Base-by-base conservation (phyloP, 2,888 invertebrate species). In the Andrena bucephala region DNA sequence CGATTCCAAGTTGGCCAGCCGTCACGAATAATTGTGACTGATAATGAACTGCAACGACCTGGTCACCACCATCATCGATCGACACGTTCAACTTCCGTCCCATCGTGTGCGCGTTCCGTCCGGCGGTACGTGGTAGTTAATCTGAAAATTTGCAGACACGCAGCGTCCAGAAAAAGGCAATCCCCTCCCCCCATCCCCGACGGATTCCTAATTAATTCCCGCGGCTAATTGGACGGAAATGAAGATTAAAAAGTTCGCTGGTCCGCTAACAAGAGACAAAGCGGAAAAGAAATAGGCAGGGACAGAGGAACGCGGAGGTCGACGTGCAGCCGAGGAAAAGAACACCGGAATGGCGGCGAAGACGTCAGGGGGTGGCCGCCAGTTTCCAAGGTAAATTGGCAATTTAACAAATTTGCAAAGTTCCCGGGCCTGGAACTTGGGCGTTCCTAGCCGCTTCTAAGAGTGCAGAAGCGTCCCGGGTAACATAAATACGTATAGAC, bases 381-480 rank as follows among this genome's bases (percentile, higher is more conserved):
- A 91, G 92, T 92, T 93, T 91, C 89, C 90, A 92, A 92, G 92
- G 92, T 93, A 93, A 93, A 93, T 93, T 93, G 92, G 90, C 91
- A 93, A 93, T 93, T 93, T 93, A 93, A 93, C 92, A 93, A 93
- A 93, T 93, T 93, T 93, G 87, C 92, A 91, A 93, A 93, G 90
- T 93, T 93, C 86, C 86, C 81, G 81, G 81, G 86, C 50, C 83
- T 42, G 87, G 91, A 93, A 92, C 91, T 93, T 91, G 80, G 87
- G 78, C 86, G 84, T 84, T 83, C 72, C 77, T n/a, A 13, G 77
- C 71, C 71, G 84, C 78, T 67, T 67, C 62, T 57, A 73, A 74
- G 83, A 83, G 83, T 81, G 78, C 66, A 50, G 69, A 73, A 77
- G 74, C 77, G 75, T 82, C 72, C 57, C 70, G 13, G 31, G 24